These are phyloP conservation scores for Sebastes flavidus DNA, from an alignment of 2,797 vertebrate species.

Conservation along the genomic window DNA sequence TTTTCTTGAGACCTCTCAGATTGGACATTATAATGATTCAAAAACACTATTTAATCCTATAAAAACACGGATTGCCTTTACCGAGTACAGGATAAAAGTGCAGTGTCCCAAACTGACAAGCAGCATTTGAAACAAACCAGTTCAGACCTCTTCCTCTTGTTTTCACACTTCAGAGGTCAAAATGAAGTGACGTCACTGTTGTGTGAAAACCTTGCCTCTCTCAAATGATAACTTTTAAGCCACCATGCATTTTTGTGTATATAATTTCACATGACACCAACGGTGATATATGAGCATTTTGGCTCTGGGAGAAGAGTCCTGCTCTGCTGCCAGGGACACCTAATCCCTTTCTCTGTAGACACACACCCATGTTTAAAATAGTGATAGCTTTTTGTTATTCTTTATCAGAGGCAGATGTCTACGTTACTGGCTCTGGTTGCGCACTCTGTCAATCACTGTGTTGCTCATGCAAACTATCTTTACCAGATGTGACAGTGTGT, in stretches of 20 bases:
- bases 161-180: neutral
- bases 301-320: neutral
- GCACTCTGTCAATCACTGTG: neutral
- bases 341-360: slow-evolving; percentile 5
- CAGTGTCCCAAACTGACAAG: neutral
- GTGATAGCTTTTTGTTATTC: neutral
- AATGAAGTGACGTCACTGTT: neutral
- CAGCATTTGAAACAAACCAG: neutral
- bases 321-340: slow-evolving; percentile 19
- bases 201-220: neutral
- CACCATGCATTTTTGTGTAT: neutral
- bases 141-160: slow-evolving; percentile 32
- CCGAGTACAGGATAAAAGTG: neutral
- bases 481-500: neutral
- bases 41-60: neutral
- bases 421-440: neutral
- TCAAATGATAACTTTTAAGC: neutral
- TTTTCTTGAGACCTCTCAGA: neutral
- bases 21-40: neutral
- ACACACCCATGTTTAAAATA: neutral
- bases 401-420: slow-evolving; percentile 15
- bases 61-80: neutral
- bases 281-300: neutral
- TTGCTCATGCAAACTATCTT: neutral
- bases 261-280: neutral